phyloP scores from a whole-genome alignment of 2,797 vertebrate genomes.

The Cottoperca gobio region DNA sequence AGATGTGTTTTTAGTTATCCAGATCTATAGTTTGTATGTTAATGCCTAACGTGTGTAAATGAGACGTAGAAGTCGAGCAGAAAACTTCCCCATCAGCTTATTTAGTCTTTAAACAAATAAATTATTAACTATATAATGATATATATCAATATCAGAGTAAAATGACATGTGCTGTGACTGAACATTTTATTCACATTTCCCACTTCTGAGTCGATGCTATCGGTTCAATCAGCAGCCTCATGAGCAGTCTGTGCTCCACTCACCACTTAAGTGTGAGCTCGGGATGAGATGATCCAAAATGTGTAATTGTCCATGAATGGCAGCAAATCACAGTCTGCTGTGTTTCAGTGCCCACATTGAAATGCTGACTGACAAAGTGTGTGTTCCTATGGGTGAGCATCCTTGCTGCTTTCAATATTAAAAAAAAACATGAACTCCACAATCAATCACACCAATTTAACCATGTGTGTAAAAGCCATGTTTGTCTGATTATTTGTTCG shows the following conservation, averaged over 20 bases:
- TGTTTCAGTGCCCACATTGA: background rate
- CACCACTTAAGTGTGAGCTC: background rate
- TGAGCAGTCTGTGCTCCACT: slow-evolving; percentile 1
- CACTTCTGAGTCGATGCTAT: background rate
- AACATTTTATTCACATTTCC: background rate
- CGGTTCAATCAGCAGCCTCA: slow-evolving; percentile 8
- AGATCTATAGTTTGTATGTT: too few species aligned
- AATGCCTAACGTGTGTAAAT: too few species aligned
- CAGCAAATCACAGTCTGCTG: background rate
- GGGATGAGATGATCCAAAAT: slow-evolving; percentile 4
- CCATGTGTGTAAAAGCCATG: slow-evolving; percentile 6
- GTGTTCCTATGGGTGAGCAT: background rate
- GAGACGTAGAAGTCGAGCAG: background rate
- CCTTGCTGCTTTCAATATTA: background rate
- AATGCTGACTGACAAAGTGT: slow-evolving; percentile 1
- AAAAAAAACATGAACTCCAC: background rate
- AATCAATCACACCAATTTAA: slow-evolving; percentile 15
- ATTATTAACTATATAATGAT: background rate
- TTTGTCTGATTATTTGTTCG: slow-evolving; percentile 26
- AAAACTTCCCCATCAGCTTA: background rate
- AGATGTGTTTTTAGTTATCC: too few species aligned
- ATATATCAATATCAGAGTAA: background rate
- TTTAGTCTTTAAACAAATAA: background rate
- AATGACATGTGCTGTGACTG: background rate
- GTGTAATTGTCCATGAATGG: slow-evolving; percentile 9